phyloP scores from a whole-genome alignment of 2,797 vertebrate genomes.

The Xyrichtys novacula region DNA sequence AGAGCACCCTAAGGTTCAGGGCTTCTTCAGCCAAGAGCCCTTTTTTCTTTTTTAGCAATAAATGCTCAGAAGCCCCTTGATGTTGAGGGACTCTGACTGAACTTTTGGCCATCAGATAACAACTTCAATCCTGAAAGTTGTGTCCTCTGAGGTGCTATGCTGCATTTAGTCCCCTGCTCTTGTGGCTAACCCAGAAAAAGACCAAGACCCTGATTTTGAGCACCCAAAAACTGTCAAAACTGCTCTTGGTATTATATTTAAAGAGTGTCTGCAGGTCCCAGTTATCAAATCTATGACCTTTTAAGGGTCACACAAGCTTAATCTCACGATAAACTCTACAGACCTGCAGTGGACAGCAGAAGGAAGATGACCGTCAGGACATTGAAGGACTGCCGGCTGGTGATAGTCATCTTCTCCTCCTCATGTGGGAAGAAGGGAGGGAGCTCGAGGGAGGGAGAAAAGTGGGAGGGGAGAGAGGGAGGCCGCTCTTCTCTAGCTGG shows the following conservation, averaged over 20 bases:
- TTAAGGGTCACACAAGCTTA: constrained; percentile 19
- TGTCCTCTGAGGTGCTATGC: constrained; percentile 15
- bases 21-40: constrained; percentile 37
- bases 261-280: constrained; percentile 1
- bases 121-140: constrained; percentile 11
- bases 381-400: constrained; percentile 92
- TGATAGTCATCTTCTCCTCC: constrained; percentile 96
- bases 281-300: constrained; percentile 7
- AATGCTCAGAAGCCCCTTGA: constrained; percentile 30
- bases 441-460: constrained; percentile 47
- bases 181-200: constrained; percentile 9
- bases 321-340: constrained; percentile 54
- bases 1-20: constrained; percentile 27
- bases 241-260: not conserved
- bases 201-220: constrained; percentile 20
- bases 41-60: constrained; percentile 31
- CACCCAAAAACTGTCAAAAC: constrained; percentile 13
- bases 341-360: constrained; percentile 94
- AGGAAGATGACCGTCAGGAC: constrained; percentile 91
- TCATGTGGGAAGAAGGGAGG: constrained; percentile 86
- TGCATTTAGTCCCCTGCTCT: constrained; percentile 34
- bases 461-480: constrained; percentile 57
- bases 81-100: constrained; percentile 33
- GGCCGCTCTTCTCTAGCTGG: constrained; percentile 75
- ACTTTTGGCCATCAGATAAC: constrained; percentile 48